These are phyloP conservation scores for Himalopsyche phryganea DNA, from an alignment of 1,140 invertebrate species.

Conservation along the genomic window DNA sequence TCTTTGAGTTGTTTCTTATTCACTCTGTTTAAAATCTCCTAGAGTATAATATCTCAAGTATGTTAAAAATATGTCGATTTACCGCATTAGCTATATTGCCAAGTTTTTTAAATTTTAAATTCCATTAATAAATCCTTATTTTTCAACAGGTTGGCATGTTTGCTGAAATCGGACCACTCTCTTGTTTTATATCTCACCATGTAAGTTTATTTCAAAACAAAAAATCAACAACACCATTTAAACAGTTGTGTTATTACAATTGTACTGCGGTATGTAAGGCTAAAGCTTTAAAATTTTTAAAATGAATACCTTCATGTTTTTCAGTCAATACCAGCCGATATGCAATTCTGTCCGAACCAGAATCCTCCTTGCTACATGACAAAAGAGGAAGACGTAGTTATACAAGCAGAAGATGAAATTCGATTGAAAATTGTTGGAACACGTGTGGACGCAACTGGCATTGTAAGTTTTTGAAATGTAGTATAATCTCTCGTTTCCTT, in stretches of 20 bases:
- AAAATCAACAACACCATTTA: no score
- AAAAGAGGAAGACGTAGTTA: slow-evolving; percentile 97
- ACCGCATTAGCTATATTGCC: no score
- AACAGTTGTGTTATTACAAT: slow-evolving; percentile 6
- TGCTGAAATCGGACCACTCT: slow-evolving; percentile 98
- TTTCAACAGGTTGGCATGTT: slow-evolving; percentile 89
- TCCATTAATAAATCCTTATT: no score
- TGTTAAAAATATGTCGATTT: no score
- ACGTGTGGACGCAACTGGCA: slow-evolving; percentile 90
- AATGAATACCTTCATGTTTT: no score
- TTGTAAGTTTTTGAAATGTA: slow-evolving; percentile 65
- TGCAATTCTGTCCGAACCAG: slow-evolving; percentile 98
- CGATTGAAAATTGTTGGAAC: slow-evolving; percentile 97
- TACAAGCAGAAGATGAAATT: slow-evolving; percentile 98
- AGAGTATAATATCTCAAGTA: no score
- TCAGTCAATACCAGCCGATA: slow-evolving; percentile 96
- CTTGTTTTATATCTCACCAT: slow-evolving; percentile 98
- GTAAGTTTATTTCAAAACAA: slow-evolving; percentile 63
- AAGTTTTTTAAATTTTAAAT: no score
- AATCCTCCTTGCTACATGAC: slow-evolving; percentile 98
- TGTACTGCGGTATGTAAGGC: no score
- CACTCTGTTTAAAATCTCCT: no score
- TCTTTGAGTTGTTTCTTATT: no score
- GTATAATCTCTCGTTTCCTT: no score
- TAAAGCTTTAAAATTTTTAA: no score